phyloP scores from a whole-genome alignment of 2,113 vertebrate species.

The Scatophagus argus region DNA sequence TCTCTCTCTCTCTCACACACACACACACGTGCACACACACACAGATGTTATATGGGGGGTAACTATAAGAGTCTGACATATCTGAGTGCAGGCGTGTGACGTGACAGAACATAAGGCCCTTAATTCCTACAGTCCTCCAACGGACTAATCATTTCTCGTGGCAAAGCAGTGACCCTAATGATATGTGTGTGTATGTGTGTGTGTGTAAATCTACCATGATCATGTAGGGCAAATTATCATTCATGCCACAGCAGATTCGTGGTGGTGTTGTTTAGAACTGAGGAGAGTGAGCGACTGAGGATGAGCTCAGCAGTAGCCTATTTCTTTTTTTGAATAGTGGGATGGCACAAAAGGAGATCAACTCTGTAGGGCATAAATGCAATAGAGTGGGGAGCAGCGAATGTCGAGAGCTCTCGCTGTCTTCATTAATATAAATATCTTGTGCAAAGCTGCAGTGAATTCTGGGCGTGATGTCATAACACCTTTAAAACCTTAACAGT shows the following conservation, averaged over 20 bases:
- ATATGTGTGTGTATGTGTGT: background rate
- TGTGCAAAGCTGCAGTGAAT: constrained; percentile 62
- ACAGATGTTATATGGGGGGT: constrained; percentile 43
- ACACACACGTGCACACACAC: constrained; percentile 18
- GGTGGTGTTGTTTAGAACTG: constrained; percentile 30
- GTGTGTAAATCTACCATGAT: constrained; percentile 41
- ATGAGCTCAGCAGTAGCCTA: constrained; percentile 70
- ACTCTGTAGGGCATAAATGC: constrained; percentile 69
- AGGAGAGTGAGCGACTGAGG: constrained; percentile 45
- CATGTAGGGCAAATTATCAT: constrained; percentile 54
- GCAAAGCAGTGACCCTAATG: constrained; percentile 3
- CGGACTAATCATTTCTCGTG: constrained; percentile 34
- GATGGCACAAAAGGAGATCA: constrained; percentile 74
- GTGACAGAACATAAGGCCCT: constrained; percentile 25
- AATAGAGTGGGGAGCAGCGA: constrained; percentile 58
- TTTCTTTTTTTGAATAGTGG: constrained; percentile 71
- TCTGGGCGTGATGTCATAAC: constrained; percentile 65
- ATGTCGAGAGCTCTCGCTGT: constrained; percentile 59
- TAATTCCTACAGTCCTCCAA: constrained; percentile 44
- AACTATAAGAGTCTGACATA: constrained; percentile 35
- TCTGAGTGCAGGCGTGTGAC: constrained; percentile 11
- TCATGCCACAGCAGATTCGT: constrained; percentile 29
- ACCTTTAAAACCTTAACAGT: constrained; percentile 46
- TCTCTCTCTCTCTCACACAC: background rate
- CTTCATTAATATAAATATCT: constrained; percentile 74